Evolutionary conservation across 2,113 vertebrate genomes (phyloP), one percentile per base, ranked within the genome.

Genomic region (Strigops habroptila): DNA sequence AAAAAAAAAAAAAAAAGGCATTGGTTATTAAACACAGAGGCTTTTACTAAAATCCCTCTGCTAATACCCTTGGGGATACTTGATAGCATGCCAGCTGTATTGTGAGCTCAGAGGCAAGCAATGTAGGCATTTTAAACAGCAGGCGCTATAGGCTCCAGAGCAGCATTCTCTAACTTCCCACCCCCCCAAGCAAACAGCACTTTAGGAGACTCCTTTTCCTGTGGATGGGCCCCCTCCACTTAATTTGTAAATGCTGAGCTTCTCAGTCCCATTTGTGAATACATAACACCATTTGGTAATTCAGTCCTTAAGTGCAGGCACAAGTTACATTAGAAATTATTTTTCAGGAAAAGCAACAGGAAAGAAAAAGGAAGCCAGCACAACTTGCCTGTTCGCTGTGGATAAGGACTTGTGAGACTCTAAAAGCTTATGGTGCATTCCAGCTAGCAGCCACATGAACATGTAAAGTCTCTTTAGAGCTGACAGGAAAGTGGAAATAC

Each of bases 81-180:
- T 87, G 92, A 96, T 94, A 96, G 57, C 44, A 41, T 62, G 71
- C 88, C 92, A 96, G 90, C 77, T 96, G 95, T 86, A 92, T 39
- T 69, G 65, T 93, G 83, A 95, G 48, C 74, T 94, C 93, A 94
- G 80, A 84, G 46, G 44, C 48, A 87, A 94, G 86, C 73, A 85
- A 94, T 25, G 93, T 7, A 87, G 53, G 33, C 85, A 85, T 88
- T 91, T 83, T 37, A 83, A 75, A 88, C 37, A 51, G 28, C 88
- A 86, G 69, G 64, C 21, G 3, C 68, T 64, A 51, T 11, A 84
- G 60, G 74, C 65, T 89, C 62, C 41, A 76, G 52, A 91, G 52
- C 62, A 82, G 73, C 60, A 82, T 35, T 86, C 73, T 59, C 55
- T 13, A 39, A 71, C 35, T 37, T 12, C 4, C 10, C 3, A 7